phyloP scores from a whole-genome alignment of 2,888 invertebrate species.

The Drosophila austrosaltans region DNA sequence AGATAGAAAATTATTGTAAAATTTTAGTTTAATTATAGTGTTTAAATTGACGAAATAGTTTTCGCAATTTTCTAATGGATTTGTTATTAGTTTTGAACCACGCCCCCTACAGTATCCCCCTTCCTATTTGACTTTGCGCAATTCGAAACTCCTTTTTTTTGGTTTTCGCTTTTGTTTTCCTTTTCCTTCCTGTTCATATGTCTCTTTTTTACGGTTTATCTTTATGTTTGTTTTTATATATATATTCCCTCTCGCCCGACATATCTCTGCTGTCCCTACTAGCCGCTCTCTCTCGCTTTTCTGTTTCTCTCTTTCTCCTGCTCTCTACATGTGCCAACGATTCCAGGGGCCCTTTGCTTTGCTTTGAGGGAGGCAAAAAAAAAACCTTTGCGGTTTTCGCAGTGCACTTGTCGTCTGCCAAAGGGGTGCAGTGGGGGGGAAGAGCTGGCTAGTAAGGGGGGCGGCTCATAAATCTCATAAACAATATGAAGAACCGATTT shows the following conservation, averaged over 20 bases:
- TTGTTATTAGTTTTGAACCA: slow-evolving; percentile 21
- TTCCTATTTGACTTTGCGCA: slow-evolving; percentile 13
- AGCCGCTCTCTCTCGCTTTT: background rate
- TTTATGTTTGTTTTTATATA: slow-evolving; percentile 74
- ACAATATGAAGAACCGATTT: slow-evolving; percentile 53
- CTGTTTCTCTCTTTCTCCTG: background rate
- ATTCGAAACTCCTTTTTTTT: slow-evolving; percentile 26
- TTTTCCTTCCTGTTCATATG: slow-evolving; percentile 39
- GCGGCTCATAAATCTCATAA: slow-evolving; percentile 34
- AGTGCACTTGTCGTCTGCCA: slow-evolving; percentile 38
- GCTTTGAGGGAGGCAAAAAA: slow-evolving; percentile 13
- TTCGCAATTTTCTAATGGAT: slow-evolving; percentile 18
- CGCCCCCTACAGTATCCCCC: slow-evolving; percentile 25
- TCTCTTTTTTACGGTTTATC: slow-evolving; percentile 75
- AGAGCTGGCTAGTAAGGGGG: slow-evolving; percentile 4
- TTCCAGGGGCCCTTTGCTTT: slow-evolving; percentile 36
- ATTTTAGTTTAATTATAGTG: slow-evolving; percentile 20
- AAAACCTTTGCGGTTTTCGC: slow-evolving; percentile 28
- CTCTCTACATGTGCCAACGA: slow-evolving; percentile 36
- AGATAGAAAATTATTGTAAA: slow-evolving; percentile 41
- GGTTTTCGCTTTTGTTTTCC: slow-evolving; percentile 65
- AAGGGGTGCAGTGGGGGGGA: slow-evolving; percentile 1
- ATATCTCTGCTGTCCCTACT: slow-evolving; percentile 9
- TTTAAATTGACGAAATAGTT: background rate
- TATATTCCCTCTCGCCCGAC: slow-evolving; percentile 12